These are phyloP conservation scores for Hipposideros larvatus DNA, from an alignment of 2,797 vertebrate species.

Conservation along the genomic window DNA sequence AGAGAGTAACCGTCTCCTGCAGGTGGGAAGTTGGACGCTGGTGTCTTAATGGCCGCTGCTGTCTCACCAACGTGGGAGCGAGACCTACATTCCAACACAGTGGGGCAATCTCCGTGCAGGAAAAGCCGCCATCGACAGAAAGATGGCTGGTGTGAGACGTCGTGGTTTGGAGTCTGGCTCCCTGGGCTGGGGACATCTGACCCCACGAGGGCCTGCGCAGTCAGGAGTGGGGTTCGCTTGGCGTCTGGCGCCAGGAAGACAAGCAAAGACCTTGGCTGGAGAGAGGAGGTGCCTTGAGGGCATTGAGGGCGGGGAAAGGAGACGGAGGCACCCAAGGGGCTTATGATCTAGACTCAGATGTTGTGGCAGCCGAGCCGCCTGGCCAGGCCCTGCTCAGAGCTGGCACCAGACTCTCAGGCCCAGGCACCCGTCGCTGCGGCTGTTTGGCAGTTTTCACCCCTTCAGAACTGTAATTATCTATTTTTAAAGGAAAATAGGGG, in stretches of 20 bases:
- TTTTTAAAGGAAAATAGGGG: not conserved
- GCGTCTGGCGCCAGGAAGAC: accelerated
- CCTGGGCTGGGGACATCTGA: too few species aligned
- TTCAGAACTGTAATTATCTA: not conserved
- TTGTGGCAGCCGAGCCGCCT: accelerated
- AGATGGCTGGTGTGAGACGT: accelerated
- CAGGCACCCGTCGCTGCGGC: not conserved
- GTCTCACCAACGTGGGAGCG: not conserved
- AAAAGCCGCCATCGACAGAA: accelerated
- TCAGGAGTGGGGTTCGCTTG: accelerated
- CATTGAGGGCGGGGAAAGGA: not conserved
- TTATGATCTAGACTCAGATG: not conserved
- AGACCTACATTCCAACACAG: accelerated
- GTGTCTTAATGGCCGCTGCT: accelerated
- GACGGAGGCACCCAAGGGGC: not conserved
- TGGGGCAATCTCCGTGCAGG: accelerated
- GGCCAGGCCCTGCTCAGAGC: not conserved
- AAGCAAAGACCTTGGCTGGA: not conserved
- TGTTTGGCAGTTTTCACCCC: not conserved
- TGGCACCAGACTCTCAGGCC: too few species aligned
- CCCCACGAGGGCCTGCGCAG: accelerated
- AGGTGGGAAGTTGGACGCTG: not conserved
- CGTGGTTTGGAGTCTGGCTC: not conserved
- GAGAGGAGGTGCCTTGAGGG: not conserved
- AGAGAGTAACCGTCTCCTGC: not conserved